Conservation (phyloP, 2,888 invertebrate species). For the Andrena bicolor region DNA sequence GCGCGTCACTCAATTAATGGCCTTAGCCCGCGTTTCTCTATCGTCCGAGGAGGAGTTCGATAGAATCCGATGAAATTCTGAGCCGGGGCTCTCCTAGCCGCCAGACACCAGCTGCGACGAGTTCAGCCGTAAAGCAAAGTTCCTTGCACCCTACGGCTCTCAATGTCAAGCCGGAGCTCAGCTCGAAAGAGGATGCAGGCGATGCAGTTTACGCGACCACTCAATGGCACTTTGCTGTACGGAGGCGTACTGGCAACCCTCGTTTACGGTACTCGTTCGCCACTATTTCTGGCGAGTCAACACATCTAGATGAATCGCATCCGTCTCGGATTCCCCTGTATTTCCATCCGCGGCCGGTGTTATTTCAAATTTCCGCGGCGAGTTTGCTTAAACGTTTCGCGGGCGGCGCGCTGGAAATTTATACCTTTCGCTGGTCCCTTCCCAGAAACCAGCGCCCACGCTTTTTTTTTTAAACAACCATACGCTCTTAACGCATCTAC, state of each 20-base stretch:
- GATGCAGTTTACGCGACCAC: slow-evolving; percentile 35
- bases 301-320: slow-evolving; percentile 54
- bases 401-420: slow-evolving; percentile 15
- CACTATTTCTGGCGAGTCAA: slow-evolving; percentile 59
- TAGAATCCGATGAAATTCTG: neutral
- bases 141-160: slow-evolving; percentile 33
- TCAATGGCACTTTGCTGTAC: slow-evolving; percentile 48
- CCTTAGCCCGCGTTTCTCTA: neutral
- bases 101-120: slow-evolving; percentile 21
- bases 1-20: neutral
- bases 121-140: slow-evolving; percentile 18
- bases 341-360: slow-evolving; percentile 46
- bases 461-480: neutral
- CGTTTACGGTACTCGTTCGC: slow-evolving; percentile 45
- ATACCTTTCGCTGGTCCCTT: neutral
- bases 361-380: slow-evolving; percentile 25
- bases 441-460: neutral
- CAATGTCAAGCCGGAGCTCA: slow-evolving; percentile 44
- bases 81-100: neutral
- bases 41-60: neutral
- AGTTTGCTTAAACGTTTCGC: slow-evolving; percentile 17
- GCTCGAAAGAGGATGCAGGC: slow-evolving; percentile 23
- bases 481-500: neutral
- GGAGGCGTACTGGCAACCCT: slow-evolving; percentile 33
- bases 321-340: slow-evolving; percentile 40